Evolutionary conservation across 2,113 vertebrate species (phyloP).

Genomic region (Gopherus evgoodei): DNA sequence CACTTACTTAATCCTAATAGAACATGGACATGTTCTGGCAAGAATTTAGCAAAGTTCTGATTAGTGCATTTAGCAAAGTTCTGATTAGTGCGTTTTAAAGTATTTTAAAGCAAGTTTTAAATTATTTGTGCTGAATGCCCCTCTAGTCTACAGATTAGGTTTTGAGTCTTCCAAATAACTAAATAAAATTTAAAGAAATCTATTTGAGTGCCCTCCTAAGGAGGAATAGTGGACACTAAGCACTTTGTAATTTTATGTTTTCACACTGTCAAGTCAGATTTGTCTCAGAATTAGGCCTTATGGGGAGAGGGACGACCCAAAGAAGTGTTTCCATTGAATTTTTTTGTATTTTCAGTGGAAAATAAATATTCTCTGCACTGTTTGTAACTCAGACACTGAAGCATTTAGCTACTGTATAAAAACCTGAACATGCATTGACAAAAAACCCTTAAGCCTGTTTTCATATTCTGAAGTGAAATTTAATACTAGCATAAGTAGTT

Average conservation of each 20-base stretch:
- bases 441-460: neutral
- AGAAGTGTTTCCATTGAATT: neutral
- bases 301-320: neutral
- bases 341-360: neutral
- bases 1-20: neutral
- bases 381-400: neutral
- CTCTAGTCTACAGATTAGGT: neutral
- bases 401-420: neutral
- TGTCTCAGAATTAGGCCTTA: neutral
- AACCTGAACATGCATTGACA: neutral
- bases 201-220: neutral
- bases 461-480: too few species aligned
- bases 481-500: too few species aligned
- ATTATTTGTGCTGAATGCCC: neutral
- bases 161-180: neutral
- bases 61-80: neutral
- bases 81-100: neutral
- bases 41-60: neutral
- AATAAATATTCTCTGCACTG: neutral
- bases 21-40: neutral
- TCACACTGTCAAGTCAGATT: neutral
- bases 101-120: neutral
- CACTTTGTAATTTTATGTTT: neutral
- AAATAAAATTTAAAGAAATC: neutral
- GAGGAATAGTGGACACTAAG: accelerated